phyloP scores from a whole-genome alignment of 2,888 invertebrate genomes.

The Eupithecia vulgata region DNA sequence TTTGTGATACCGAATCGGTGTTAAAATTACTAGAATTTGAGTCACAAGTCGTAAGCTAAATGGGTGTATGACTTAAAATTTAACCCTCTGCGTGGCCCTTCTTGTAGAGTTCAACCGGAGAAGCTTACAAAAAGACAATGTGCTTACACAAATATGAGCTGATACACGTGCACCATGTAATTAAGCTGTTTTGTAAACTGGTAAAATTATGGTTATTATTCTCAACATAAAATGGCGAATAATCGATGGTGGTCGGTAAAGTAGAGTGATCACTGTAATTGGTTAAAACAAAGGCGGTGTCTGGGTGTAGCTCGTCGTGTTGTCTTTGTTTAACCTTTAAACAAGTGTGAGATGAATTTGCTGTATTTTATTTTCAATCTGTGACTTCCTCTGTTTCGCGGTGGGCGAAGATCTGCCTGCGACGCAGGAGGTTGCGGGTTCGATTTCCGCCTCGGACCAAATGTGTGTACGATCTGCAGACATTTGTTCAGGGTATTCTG shows the following conservation, averaged over 20 bases:
- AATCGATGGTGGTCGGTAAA: slow-evolving; percentile 15
- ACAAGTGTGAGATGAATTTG: neutral
- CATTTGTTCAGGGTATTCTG: no score
- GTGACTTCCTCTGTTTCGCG: no score
- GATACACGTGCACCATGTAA: neutral
- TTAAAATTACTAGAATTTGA: neutral
- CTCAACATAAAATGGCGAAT: slow-evolving; percentile 25
- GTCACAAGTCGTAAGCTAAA: neutral
- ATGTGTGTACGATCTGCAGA: no score
- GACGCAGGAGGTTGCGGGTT: no score
- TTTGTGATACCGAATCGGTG: neutral
- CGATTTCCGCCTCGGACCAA: no score
- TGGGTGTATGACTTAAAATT: neutral
- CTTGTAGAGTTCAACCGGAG: neutral
- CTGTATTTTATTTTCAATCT: no score
- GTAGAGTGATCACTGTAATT: slow-evolving; percentile 22
- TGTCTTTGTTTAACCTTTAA: neutral
- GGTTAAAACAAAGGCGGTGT: slow-evolving; percentile 9
- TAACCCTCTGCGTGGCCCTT: neutral
- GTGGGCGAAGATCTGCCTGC: no score
- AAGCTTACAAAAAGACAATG: neutral
- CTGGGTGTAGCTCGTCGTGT: slow-evolving; percentile 11
- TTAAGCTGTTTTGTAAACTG: neutral
- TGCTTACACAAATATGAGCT: neutral
- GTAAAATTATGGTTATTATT: slow-evolving; percentile 4